Evolutionary conservation across 2,888 invertebrate genomes (phyloP).

Genomic region (Heliconius ethilla): DNA sequence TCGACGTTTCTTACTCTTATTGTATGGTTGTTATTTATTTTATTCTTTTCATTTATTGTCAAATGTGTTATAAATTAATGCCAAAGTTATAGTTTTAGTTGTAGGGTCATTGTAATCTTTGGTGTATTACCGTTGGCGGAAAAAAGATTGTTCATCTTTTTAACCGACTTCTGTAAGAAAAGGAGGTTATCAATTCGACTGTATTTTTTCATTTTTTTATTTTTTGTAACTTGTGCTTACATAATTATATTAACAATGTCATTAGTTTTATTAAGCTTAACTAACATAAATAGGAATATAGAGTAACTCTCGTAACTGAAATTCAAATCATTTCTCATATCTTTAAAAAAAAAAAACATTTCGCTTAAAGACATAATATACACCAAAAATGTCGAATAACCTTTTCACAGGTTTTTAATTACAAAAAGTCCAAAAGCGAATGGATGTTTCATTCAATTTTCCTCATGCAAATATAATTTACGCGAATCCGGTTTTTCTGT

Average conservation of each 20-base stretch:
- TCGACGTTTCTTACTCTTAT: conserved; percentile 2
- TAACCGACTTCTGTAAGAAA: no score
- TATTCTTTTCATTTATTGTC: neutral
- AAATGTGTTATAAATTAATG: no score
- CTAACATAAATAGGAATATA: neutral
- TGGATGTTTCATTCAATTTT: conserved; percentile 10
- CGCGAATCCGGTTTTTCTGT: conserved; percentile 3
- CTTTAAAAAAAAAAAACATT: neutral
- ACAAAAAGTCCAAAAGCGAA: neutral
- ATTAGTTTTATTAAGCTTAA: neutral
- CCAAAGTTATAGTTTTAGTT: no score
- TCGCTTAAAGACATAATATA: neutral
- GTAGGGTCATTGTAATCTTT: no score
- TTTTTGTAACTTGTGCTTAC: neutral
- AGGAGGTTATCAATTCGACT: no score
- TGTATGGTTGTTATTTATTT: neutral
- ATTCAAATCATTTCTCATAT: neutral
- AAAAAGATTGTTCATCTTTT: no score
- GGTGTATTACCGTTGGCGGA: no score
- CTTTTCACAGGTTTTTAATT: neutral
- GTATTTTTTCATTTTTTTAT: no score
- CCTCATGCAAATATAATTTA: conserved; percentile 14
- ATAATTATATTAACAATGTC: neutral
- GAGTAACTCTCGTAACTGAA: neutral
- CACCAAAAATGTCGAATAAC: neutral